A percentile compares a stretch with the other conserved stretches of the same genome.
Evolutionary conservation across 2,113 vertebrate genomes (phyloP).

Genomic region (Apodemus speciosus): DNA sequence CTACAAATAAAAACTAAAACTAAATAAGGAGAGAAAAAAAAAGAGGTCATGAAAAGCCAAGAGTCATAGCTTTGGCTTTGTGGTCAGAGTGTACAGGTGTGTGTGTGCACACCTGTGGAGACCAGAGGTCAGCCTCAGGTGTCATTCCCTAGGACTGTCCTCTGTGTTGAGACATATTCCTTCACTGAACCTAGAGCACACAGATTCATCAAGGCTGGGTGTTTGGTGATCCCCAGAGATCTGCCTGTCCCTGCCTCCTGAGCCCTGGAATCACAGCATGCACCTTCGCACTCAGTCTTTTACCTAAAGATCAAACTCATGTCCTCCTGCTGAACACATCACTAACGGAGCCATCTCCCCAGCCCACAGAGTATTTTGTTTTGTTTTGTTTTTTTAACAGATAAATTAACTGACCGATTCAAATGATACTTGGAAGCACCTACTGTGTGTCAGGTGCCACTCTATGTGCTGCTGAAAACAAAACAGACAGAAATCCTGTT

Average conservation of each 20-base stretch:
- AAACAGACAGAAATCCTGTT: neutral
- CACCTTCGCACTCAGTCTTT: neutral
- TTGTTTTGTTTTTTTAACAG: no score
- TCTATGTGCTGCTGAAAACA: no score
- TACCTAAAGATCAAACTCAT: no score
- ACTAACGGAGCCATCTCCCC: neutral
- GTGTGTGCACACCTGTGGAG: no score
- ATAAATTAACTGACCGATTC: neutral
- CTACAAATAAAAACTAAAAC: conserved; percentile 15
- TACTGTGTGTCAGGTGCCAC: neutral
- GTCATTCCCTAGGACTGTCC: neutral
- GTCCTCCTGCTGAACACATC: neutral
- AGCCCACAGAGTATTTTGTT: neutral
- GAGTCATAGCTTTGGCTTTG: neutral
- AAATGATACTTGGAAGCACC: neutral
- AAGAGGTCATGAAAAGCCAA: neutral
- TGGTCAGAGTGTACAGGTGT: neutral
- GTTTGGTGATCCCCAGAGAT: neutral
- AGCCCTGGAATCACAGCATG: neutral
- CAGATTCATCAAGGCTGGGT: no score
- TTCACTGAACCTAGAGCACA: neutral
- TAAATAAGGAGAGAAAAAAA: neutral
- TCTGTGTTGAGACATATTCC: neutral
- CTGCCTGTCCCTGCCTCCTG: no score
- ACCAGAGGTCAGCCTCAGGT: neutral